phyloP scores from a whole-genome alignment of 2,888 invertebrate species.

The Agonopterix subpropinquella region DNA sequence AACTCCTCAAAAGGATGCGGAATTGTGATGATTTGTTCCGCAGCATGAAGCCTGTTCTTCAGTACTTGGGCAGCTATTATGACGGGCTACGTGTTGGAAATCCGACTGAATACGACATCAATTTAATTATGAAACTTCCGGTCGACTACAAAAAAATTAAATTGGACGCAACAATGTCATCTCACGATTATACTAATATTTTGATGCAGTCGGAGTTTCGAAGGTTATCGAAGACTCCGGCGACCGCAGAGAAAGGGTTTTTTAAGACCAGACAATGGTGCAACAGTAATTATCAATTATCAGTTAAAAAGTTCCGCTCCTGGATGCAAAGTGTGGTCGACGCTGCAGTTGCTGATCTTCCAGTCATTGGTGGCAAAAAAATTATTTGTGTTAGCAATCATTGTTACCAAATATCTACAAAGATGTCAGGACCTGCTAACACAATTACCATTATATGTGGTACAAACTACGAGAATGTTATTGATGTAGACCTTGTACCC shows the following conservation, averaged over 20 bases:
- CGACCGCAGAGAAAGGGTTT: slow-evolving; percentile 35
- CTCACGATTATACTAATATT: slow-evolving; percentile 34
- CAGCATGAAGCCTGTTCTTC: slow-evolving; percentile 42
- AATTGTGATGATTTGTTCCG: slow-evolving; percentile 31
- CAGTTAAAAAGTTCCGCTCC: slow-evolving; percentile 31
- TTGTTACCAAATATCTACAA: slow-evolving; percentile 29
- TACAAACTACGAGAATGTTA: slow-evolving; percentile 26
- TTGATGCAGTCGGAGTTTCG: slow-evolving; percentile 49
- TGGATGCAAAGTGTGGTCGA: slow-evolving; percentile 53
- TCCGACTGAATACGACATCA: slow-evolving; percentile 49
- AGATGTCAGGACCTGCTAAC: slow-evolving; percentile 45
- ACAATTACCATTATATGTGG: slow-evolving; percentile 34
- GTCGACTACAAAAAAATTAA: slow-evolving; percentile 38
- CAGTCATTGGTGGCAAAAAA: slow-evolving; percentile 27
- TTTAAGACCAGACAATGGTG: slow-evolving; percentile 42
- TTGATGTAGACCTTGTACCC: slow-evolving; percentile 51
- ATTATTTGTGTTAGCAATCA: slow-evolving; percentile 27
- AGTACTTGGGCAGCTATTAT: slow-evolving; percentile 49
- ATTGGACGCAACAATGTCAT: slow-evolving; percentile 24
- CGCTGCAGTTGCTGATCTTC: slow-evolving; percentile 30
- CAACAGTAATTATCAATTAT: slow-evolving; percentile 29
- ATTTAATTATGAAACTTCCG: slow-evolving; percentile 38
- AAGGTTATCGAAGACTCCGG: slow-evolving; percentile 32
- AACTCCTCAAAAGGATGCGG: slow-evolving; percentile 35
- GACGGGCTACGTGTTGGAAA: slow-evolving; percentile 47